phyloP scores from a whole-genome alignment of 2,797 vertebrate species.

The Spinus olivaceus region DNA sequence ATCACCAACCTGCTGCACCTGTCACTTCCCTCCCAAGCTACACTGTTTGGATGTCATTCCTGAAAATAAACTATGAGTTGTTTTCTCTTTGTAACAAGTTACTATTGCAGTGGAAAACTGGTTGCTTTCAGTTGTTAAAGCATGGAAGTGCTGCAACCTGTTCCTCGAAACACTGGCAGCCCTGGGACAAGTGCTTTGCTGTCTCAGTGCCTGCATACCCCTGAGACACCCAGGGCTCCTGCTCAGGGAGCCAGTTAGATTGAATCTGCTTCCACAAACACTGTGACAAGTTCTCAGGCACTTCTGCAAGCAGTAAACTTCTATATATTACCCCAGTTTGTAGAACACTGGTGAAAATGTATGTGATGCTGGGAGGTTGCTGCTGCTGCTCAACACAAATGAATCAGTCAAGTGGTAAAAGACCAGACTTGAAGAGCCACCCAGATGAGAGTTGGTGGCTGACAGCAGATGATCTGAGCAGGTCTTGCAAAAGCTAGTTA shows the following conservation, averaged over 20 bases:
- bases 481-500: not conserved
- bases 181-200: not conserved
- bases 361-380: not conserved
- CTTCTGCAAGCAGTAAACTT: not conserved
- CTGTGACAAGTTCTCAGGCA: not conserved
- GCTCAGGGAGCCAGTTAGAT: not conserved
- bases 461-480: not conserved
- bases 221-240: not conserved
- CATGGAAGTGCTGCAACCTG: not conserved
- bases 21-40: not conserved
- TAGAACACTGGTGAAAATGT: not conserved
- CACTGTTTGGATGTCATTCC: not conserved
- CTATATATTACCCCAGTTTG: not conserved
- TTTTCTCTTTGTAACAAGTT: not conserved
- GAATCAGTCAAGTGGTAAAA: not conserved
- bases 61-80: conserved; percentile 4
- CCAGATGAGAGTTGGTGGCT: not conserved
- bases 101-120: not conserved
- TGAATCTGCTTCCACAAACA: not conserved
- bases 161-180: not conserved
- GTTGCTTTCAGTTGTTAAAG: not conserved
- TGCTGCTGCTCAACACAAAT: not conserved
- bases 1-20: not conserved
- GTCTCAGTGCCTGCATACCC: not conserved
- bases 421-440: not conserved